These are phyloP conservation scores for Acanthiza pusilla DNA, from an alignment of 2,797 vertebrate genomes.

Conservation along the genomic window DNA sequence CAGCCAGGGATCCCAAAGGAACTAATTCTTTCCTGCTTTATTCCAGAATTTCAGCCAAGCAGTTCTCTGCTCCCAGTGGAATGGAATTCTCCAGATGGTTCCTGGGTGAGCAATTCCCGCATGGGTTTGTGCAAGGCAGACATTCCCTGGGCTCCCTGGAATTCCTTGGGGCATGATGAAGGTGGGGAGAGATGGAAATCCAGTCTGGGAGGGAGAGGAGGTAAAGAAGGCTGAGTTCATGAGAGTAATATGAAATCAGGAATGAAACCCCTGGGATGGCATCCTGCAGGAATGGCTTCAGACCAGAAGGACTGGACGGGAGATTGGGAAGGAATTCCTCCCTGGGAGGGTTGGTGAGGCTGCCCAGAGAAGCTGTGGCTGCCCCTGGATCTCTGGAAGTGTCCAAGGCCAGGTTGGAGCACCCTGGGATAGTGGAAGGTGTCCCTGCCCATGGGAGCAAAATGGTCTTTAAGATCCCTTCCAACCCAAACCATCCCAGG, in stretches of 20 bases:
- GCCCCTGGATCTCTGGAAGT: background rate
- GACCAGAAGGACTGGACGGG: background rate
- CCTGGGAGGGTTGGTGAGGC: background rate
- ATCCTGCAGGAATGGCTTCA: background rate
- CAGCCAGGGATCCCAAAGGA: background rate
- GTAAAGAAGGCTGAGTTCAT: background rate
- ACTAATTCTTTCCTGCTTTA: background rate
- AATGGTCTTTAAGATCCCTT: background rate
- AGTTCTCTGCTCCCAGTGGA: background rate
- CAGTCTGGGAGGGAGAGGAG: fast-evolving
- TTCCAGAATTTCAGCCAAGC: background rate
- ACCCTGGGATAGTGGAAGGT: background rate
- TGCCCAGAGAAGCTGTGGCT: background rate
- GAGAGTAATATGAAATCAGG: background rate
- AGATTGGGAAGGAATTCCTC: background rate
- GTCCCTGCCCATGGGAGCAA: background rate
- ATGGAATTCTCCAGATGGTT: background rate
- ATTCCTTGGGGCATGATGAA: background rate
- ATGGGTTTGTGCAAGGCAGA: background rate
- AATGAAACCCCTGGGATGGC: background rate
- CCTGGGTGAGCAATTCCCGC: too few species aligned
- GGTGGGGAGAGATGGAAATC: background rate
- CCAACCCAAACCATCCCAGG: background rate
- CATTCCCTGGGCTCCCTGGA: background rate
- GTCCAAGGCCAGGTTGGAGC: background rate